phyloP scores from a whole-genome alignment of 2,797 vertebrate genomes.

The Toxotes lorentzi region DNA sequence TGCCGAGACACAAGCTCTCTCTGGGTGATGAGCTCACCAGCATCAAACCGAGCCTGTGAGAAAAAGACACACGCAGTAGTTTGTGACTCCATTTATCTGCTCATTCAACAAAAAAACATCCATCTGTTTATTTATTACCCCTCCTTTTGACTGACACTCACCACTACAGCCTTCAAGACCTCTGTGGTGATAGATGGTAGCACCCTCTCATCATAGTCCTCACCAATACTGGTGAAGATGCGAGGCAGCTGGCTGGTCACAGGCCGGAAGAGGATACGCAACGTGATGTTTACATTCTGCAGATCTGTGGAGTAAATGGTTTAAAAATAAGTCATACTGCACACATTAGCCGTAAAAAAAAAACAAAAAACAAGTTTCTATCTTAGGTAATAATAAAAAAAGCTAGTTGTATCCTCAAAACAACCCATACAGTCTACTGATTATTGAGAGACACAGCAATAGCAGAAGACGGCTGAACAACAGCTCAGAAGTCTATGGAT shows the following conservation, averaged over 20 bases:
- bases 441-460: not conserved
- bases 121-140: not conserved
- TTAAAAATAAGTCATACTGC: not conserved
- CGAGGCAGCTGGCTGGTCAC: slow-evolving; percentile 90
- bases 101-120: not conserved
- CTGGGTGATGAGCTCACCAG: slow-evolving; percentile 97
- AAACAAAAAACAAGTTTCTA: not conserved
- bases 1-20: slow-evolving; percentile 96
- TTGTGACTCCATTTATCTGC: not conserved
- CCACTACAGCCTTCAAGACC: slow-evolving; percentile 97
- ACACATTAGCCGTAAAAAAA: not conserved
- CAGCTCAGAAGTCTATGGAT: not conserved
- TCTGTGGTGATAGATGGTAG: slow-evolving; percentile 98
- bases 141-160: slow-evolving; percentile 76
- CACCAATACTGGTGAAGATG: slow-evolving; percentile 97
- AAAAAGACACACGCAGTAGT: not conserved
- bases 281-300: slow-evolving; percentile 98
- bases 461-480: not conserved
- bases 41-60: slow-evolving; percentile 94
- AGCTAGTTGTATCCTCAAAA: not conserved
- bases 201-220: slow-evolving; percentile 97
- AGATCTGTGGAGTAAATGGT: slow-evolving; percentile 85
- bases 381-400: not conserved
- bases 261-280: slow-evolving; percentile 96
- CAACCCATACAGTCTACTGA: not conserved